Base-by-base conservation (phyloP, 2,888 invertebrate genomes). In the Drosophila robusta region DNA sequence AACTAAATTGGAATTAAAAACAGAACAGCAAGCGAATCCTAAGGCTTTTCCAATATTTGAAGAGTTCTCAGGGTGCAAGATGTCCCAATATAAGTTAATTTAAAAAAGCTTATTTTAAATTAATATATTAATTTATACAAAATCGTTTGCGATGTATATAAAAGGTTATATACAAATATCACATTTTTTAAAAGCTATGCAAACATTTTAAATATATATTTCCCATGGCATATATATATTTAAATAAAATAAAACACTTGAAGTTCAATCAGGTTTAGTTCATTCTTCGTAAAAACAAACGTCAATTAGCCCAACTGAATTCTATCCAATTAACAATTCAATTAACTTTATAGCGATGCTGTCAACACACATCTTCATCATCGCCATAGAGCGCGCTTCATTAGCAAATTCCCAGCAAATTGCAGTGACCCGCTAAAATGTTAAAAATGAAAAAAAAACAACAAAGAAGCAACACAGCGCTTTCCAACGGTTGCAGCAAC, bases 271-370 rank as follows among this genome's bases (percentile, higher is more conserved):
- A 70, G 26, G 26, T 58, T 51, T 60, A 34, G 22, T 54, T 49
- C 49, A 29, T 57, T 26, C 49, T n/a, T 12, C 1, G 7, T 26
- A 22, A 41, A 67, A 68, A 47, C 67, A 36, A 75, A 72, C 63
- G 71, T 67, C 82, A 82, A 82, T 82, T 84, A 84, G 75, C 75
- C 52, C 50, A 69, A 52, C 62, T 62, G 72, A 75, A 64, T 79
- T 49, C 60, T 78, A 64, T 63, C 66, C 80, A 84, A 80, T 80
- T 80, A 78, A 81, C 78, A 81, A 78, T 82, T 81, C 81, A 84
- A 84, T 82, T 82, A 84, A 80, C 65, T 82, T 84, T 78, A 82
- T 75, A 70, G 63, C 70, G 57, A 62, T 26, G 75, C 84, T 81
- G 80, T 80, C 82, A 73, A 73, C 80, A 84, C 70, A 55, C 42